Evolutionary conservation across 2,797 vertebrate species (phyloP).

Genomic region (Glyptemys insculpta): DNA sequence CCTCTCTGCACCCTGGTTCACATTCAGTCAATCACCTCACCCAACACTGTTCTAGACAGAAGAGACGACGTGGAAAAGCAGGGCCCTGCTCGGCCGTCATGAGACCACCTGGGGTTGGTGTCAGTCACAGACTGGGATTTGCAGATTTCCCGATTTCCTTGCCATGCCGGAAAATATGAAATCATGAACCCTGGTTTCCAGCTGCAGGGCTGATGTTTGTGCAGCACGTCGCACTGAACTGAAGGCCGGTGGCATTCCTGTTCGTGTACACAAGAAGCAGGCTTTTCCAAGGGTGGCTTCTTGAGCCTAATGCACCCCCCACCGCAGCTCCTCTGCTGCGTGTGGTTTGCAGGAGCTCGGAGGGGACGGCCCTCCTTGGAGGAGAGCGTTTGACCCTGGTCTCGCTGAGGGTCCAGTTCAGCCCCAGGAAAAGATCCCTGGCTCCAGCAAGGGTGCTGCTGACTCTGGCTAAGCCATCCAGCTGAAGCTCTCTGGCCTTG

Average conservation of each 20-base stretch:
- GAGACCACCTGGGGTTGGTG: neutral
- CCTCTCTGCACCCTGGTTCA: neutral
- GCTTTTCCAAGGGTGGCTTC: fast-evolving
- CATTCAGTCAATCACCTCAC: neutral
- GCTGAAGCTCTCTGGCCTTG: neutral
- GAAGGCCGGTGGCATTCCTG: fast-evolving
- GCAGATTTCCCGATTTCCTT: neutral
- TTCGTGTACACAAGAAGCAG: fast-evolving
- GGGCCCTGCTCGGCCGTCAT: too few species aligned
- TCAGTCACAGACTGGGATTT: fast-evolving
- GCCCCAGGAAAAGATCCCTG: neutral
- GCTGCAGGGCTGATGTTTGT: neutral
- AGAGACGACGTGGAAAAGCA: neutral
- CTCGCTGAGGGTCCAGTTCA: fast-evolving
- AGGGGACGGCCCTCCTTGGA: neutral
- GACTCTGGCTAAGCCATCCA: neutral
- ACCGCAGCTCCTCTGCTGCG: too few species aligned
- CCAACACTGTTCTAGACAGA: neutral
- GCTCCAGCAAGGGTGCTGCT: neutral
- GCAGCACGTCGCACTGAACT: fast-evolving
- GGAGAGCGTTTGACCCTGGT: neutral
- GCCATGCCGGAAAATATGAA: fast-evolving
- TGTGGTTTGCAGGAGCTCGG: neutral
- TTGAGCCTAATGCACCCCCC: too few species aligned
- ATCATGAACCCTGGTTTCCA: neutral